Evolutionary conservation across 2,113 vertebrate genomes (phyloP).

Genomic region (Ptilorrhoa leucosticta): DNA sequence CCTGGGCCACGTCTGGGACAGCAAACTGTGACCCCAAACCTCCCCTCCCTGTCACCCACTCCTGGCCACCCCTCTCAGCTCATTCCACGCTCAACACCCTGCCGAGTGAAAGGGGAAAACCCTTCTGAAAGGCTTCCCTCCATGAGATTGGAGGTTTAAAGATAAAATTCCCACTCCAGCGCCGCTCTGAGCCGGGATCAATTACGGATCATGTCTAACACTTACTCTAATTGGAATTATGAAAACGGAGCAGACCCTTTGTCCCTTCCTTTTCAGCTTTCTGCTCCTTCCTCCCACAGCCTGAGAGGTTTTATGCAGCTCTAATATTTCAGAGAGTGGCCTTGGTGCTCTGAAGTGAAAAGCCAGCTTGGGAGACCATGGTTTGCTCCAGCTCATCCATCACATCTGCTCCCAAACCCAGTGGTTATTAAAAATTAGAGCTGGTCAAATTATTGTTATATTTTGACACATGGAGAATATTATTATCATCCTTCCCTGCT

Average conservation of each 20-base stretch:
- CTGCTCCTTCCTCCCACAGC: background rate
- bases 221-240: background rate
- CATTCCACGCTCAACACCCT: rapidly evolving
- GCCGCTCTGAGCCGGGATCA: background rate
- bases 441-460: background rate
- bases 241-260: background rate
- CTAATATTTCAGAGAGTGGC: background rate
- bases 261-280: background rate
- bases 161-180: background rate
- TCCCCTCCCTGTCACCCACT: background rate
- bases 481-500: background rate
- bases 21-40: background rate
- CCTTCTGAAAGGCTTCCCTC: background rate
- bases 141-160: background rate
- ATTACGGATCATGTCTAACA: background rate
- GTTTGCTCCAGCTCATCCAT: background rate
- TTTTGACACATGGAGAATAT: background rate
- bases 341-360: background rate
- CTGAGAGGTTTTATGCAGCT: background rate
- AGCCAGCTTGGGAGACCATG: background rate
- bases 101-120: background rate
- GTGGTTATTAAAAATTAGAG: slow-evolving; percentile 1
- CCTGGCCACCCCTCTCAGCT: background rate
- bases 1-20: background rate
- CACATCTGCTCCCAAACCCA: slow-evolving; percentile 7